These are phyloP conservation scores for Parascotia fuliginaria DNA, from an alignment of 2,888 invertebrate species.

Conservation along the genomic window DNA sequence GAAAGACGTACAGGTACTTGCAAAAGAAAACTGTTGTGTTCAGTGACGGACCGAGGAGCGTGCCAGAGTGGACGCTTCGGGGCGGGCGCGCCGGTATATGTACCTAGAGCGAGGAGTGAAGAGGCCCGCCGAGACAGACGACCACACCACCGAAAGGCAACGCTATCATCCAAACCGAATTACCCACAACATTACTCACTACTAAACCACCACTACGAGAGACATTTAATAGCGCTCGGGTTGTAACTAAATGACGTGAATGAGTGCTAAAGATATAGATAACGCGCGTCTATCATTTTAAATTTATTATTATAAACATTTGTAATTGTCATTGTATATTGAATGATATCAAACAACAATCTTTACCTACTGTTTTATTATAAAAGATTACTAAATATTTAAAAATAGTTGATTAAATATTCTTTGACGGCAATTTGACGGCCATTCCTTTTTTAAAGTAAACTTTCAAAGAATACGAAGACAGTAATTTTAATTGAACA, in stretches of 20 bases:
- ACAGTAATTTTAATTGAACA: no score
- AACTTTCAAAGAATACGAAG: no score
- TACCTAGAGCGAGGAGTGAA: constrained; percentile 40
- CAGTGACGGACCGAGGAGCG: constrained; percentile 43
- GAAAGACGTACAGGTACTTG: not conserved
- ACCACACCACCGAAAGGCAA: constrained; percentile 17
- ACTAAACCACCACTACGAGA: constrained; percentile 19
- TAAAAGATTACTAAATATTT: no score
- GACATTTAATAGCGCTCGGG: constrained; percentile 21
- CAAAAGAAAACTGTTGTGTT: not conserved
- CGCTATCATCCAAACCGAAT: constrained; percentile 22
- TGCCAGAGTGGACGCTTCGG: constrained; percentile 59
- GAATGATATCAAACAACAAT: not conserved
- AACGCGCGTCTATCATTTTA: not conserved
- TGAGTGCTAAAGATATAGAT: constrained; percentile 7
- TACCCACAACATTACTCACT: constrained; percentile 23
- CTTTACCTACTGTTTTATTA: no score
- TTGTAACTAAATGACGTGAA: constrained; percentile 29
- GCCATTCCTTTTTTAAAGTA: no score
- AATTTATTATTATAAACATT: not conserved
- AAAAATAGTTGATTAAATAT: no score
- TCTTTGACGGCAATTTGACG: no score
- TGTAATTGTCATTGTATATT: not conserved
- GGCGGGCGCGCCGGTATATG: constrained; percentile 51
- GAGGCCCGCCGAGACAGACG: constrained; percentile 34